Evolutionary conservation across 2,797 vertebrate species (phyloP).

Genomic region (Rhinophrynus dorsalis): DNA sequence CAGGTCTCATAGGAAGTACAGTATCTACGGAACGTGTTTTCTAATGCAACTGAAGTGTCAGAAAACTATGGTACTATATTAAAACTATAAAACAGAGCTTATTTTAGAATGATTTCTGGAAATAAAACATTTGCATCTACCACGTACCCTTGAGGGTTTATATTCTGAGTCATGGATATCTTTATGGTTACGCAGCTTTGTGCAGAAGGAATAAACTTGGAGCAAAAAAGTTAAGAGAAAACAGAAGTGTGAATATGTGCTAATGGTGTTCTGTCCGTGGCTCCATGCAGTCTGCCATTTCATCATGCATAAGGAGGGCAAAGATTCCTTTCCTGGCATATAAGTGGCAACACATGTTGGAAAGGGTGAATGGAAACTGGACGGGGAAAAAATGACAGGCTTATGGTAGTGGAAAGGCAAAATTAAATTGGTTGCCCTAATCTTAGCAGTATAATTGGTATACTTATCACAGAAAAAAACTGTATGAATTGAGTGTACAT

Average conservation of each 20-base stretch:
- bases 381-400: slow-evolving; percentile 63
- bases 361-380: slow-evolving; percentile 70
- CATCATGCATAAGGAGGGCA: slow-evolving; percentile 68
- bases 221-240: slow-evolving; percentile 73
- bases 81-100: slow-evolving; percentile 48
- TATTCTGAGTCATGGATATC: slow-evolving; percentile 67
- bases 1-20: neutral
- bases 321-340: slow-evolving; percentile 73
- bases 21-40: neutral
- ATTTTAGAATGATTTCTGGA: slow-evolving; percentile 54
- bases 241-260: slow-evolving; percentile 77
- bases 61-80: neutral
- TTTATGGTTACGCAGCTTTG: slow-evolving; percentile 66
- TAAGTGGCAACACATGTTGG: slow-evolving; percentile 79
- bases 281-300: slow-evolving; percentile 74
- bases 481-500: neutral
- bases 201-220: slow-evolving; percentile 65
- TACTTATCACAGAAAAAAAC: slow-evolving; percentile 43
- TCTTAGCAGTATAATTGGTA: slow-evolving; percentile 63
- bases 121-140: slow-evolving; percentile 51
- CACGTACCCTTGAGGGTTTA: slow-evolving; percentile 50
- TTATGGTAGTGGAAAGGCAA: slow-evolving; percentile 67
- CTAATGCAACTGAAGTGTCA: neutral
- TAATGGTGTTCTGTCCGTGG: slow-evolving; percentile 68
- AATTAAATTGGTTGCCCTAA: slow-evolving; percentile 64